Evolutionary conservation across 2,888 invertebrate species (phyloP), one percentile per base, ranked within the genome.

Genomic region (Saturnia japonica): DNA sequence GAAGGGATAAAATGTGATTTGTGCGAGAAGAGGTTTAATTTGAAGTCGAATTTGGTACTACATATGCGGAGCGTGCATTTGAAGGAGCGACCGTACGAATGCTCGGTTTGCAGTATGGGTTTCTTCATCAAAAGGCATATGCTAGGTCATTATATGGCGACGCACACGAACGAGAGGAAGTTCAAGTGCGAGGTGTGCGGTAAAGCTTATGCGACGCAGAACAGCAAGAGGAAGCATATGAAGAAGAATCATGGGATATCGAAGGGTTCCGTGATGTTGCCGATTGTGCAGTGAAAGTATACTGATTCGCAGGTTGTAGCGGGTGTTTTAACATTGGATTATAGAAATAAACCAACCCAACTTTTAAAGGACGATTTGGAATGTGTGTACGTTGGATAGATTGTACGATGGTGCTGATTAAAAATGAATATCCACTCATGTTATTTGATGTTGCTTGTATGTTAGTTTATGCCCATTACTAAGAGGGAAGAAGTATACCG

Each of bases 151-250:
- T 93, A 94, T 71, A 83, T 93, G 84, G 90, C 91, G 2, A 91
- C 91, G 16, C 93, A 93, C 70, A 93, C 93, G 0, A 94, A 94
- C 68, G 95, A 95, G 60, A 91, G 94, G 47, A 93, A 91, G 34
- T 95, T 94, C 72, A 94, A 95, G 70, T 96, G 96, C 75, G 95
- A 95, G 19, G 88, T 95, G 0, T 96, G 96, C 75, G 94, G 95
- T 0, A 95, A 95, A 70, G 95, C 94, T 75, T 95, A 92, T 70
- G 91, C 91, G 0, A 93, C 92, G 4, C 91, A 91, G 77, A 91
- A 88, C 68, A 91, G 92, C 72, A 88, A 85, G 68, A 78, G 90
- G 40, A 91, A 91, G 72, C 93, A 93, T 72, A 88, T 93, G 91
- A 93, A 90, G 80, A 93, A 91, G 72, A 92, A 89, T 72, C 93